phyloP scores from a whole-genome alignment of 2,113 vertebrate species.

The Varanus komodoensis region DNA sequence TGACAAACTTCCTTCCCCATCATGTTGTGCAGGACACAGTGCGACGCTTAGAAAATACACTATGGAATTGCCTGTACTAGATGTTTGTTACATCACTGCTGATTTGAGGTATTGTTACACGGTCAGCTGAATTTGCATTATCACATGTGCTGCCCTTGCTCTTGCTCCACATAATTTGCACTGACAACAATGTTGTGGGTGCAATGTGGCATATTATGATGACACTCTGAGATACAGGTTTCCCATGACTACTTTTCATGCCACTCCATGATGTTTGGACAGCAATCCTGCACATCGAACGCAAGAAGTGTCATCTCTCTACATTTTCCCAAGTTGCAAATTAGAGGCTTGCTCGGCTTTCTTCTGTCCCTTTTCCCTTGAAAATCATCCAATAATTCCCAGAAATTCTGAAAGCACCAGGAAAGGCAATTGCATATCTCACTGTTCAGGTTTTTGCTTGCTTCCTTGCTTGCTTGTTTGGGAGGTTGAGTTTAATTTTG shows the following conservation, averaged over 20 bases:
- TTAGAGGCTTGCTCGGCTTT: background rate
- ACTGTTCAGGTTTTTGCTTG: background rate
- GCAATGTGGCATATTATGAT: background rate
- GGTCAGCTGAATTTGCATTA: background rate
- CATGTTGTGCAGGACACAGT: background rate
- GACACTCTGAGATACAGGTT: background rate
- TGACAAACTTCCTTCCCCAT: background rate
- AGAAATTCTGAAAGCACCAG: background rate
- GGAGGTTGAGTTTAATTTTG: no score
- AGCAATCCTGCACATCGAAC: background rate
- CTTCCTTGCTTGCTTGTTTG: background rate
- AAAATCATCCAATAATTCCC: background rate
- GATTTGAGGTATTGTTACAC: background rate
- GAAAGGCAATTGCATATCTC: background rate
- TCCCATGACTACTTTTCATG: background rate
- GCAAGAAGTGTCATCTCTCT: background rate
- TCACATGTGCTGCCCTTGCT: background rate
- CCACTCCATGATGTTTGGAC: background rate
- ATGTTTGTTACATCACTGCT: background rate
- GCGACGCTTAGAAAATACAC: background rate
- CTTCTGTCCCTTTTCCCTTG: background rate
- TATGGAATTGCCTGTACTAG: background rate
- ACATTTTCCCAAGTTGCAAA: background rate
- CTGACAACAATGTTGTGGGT: background rate
- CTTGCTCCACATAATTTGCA: constrained; percentile 10